Evolutionary conservation across 2,797 vertebrate species (phyloP), one percentile per base, ranked within the genome.

Genomic region (Allobates femoralis): DNA sequence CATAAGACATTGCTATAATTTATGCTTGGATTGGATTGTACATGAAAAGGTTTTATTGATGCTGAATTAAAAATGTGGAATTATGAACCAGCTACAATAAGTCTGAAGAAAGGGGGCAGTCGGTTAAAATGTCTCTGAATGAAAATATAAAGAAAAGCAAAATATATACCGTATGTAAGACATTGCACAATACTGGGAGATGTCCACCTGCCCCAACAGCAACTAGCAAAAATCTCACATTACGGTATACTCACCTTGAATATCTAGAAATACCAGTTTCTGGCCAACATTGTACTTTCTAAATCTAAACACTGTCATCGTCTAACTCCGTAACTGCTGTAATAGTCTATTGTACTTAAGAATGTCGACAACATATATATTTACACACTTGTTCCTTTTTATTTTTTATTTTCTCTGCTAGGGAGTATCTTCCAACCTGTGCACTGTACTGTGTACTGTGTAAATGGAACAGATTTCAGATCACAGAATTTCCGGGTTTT

Each of bases 201-300:
- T 53, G n/a, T 28, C 11, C 5, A 60, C 30, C 75, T 55, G 75
- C 53, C 11, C 51, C 21, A 71, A 50, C 23, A 26, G 34, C 37
- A 83, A n/a, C 30, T 30, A 30, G 14, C 19, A 10, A 73, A 26
- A 83, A 58, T 74, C 60, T 81, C 81, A 83, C 21, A 23, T 74
- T 83, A 83, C 67, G 58, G 23, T 55, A 34, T 46, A 73, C 41
- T 34, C 74, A 83, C 53, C 51, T 26, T 34, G n/a, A 74, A 37
- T 28, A 71, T 73, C 67, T 60, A 46, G 81, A n/a, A 83, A 83
- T 83, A 73, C 81, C 67, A 83, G 81, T 83, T 74, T 60, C 32
- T 73, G n/a, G 23, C 32, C 53, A 73, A 46, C 46, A 16, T 30
- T 56, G 16, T 41, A 56, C 66, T 46, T 58, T 73, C 30, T 69